phyloP scores from a whole-genome alignment of 2,797 vertebrate species.

The Hafferia zeledoni region DNA sequence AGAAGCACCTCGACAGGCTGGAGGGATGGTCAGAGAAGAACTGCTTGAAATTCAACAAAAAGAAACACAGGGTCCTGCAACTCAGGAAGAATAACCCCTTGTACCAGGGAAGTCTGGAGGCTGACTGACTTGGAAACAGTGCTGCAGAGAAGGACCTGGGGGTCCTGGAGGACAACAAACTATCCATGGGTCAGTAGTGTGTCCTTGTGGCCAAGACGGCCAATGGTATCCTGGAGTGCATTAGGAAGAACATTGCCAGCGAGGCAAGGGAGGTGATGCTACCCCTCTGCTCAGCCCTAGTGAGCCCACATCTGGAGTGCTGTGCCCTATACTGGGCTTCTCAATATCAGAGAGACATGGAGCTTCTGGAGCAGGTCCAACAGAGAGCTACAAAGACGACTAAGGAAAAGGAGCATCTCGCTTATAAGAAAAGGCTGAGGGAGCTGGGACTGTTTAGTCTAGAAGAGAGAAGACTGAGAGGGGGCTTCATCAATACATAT shows the following conservation, averaged over 20 bases:
- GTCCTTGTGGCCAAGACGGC: neutral
- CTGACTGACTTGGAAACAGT: neutral
- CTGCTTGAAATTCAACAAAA: neutral
- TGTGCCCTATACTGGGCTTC: neutral
- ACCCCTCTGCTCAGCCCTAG: neutral
- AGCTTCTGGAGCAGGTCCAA: neutral
- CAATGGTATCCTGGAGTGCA: neutral
- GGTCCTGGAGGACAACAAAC: neutral
- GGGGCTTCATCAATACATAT: rapidly evolving
- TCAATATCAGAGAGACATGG: rapidly evolving
- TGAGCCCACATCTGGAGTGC: neutral
- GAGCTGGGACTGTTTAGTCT: neutral
- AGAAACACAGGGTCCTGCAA: too few species aligned
- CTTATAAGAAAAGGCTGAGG: neutral
- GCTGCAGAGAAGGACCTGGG: neutral
- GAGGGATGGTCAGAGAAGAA: neutral
- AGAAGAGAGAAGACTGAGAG: neutral
- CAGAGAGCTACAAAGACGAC: neutral
- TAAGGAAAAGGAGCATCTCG: neutral
- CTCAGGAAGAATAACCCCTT: neutral
- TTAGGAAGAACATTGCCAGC: neutral
- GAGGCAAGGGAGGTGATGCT: neutral
- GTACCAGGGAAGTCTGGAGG: rapidly evolving
- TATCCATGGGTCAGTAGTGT: neutral
- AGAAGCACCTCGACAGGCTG: rapidly evolving